Evolutionary conservation across 2,113 vertebrate species (phyloP).

Genomic region (Epinephelus moara): DNA sequence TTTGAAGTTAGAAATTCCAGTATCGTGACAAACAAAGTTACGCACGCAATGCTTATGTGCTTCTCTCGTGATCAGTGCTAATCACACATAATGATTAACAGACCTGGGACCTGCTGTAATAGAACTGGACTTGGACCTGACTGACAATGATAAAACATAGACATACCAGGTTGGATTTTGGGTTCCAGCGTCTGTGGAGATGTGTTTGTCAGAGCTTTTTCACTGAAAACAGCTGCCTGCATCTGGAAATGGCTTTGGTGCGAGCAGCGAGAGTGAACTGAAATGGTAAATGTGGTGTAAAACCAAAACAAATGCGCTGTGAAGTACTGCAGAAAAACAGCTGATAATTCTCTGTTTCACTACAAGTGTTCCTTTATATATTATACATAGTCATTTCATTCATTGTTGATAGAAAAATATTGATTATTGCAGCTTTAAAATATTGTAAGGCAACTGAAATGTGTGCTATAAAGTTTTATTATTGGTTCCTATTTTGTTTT

Average conservation of each 20-base stretch:
- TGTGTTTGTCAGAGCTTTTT: background rate
- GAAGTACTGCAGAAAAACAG: background rate
- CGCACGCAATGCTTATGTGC: no score
- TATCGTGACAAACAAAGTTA: no score
- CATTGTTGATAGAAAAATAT: background rate
- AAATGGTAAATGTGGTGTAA: background rate
- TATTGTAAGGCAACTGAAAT: background rate
- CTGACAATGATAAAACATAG: no score
- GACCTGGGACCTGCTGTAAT: no score
- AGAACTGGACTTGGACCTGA: no score
- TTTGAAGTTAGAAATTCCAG: no score
- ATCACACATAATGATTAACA: no score
- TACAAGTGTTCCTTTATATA: background rate
- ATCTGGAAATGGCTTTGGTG: background rate
- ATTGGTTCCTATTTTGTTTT: background rate
- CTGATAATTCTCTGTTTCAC: background rate
- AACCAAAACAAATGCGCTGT: background rate
- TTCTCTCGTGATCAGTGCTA: no score
- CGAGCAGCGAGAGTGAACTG: background rate
- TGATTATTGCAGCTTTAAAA: background rate
- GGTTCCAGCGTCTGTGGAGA: background rate
- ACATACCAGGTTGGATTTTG: no score
- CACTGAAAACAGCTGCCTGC: background rate
- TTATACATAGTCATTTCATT: background rate
- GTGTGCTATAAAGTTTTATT: background rate